phyloP scores from a whole-genome alignment of 2,888 invertebrate genomes.

The Urechis unicinctus region DNA sequence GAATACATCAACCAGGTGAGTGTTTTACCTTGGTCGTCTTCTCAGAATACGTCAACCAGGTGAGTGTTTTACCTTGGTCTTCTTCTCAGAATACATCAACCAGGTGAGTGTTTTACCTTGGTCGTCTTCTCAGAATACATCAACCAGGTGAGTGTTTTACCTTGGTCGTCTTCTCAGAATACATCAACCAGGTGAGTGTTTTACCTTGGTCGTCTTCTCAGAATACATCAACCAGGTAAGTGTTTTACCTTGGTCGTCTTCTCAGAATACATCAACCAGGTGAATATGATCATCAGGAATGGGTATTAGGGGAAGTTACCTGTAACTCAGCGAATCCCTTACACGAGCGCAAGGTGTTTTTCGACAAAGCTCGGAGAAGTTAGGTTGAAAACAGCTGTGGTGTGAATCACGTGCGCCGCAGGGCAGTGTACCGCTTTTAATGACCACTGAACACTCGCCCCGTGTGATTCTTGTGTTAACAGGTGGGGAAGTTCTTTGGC shows the following conservation, averaged over 20 bases:
- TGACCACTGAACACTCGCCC: too few relatives aligned
- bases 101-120: not conserved
- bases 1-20: not conserved
- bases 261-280: not conserved
- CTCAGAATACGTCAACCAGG: not conserved
- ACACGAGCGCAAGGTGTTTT: too few relatives aligned
- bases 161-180: not conserved
- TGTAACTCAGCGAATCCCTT: too few relatives aligned
- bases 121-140: not conserved
- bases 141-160: not conserved
- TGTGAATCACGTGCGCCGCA: too few relatives aligned
- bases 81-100: not conserved
- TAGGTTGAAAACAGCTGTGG: too few relatives aligned
- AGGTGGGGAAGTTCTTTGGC: constrained; percentile 78
- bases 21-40: not conserved
- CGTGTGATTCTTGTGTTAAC: constrained; percentile 10
- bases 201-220: not conserved
- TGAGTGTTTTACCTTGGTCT: not conserved
- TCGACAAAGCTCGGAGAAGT: too few relatives aligned
- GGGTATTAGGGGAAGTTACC: constrained; percentile 11
- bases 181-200: not conserved
- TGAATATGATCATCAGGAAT: too few relatives aligned
- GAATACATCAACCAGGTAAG: not conserved
- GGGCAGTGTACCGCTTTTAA: too few relatives aligned
- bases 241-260: not conserved